Evolutionary conservation across 2,888 invertebrate species (phyloP), one percentile per base, ranked within the genome.

Genomic region (Coleophora flavipennella): DNA sequence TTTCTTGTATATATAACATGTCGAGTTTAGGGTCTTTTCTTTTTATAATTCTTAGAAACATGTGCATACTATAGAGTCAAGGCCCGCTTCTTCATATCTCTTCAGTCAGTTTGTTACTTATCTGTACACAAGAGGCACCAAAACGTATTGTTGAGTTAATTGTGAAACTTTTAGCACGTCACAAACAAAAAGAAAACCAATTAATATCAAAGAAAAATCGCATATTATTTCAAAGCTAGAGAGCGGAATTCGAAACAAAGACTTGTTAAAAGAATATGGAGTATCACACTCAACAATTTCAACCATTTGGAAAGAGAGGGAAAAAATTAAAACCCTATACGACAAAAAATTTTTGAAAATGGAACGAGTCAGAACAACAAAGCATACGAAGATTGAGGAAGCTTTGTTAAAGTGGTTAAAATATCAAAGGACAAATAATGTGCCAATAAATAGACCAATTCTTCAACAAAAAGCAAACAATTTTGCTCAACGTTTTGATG

Each of bases 391-490:
- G 36, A 39, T 46, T 39, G 45, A 45, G 33, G 42, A 49, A 40
- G 39, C 46, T 39, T 45, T 45, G 41, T 41, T 45, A 45, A 39
- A 38, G 38, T 48, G 45, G 44, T 42, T 39, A 40, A 40, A 48
- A 45, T 42, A 40, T 44, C 43, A 46, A 43, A 43, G 40, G 33
- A 34, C 31, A 41, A 43, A 42, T 41, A 41, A 40, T 44, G 41
- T 44, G 36, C 41, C 44, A 40, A 39, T 51, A 40, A 49, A 39
- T 48, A 45, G 46, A 42, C 48, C 46, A 38, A 44, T 51, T 42
- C 47, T 51, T 39, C 46, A 49, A 49, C 43, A 41, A 42, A 47
- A 47, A 44, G 41, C 46, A 35, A 50, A 46, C 39, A 40, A 43
- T 42, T 48, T 47, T 44, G 47, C 43, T 48, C 35, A 36, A 14